Base-by-base conservation (phyloP, 2,888 invertebrate genomes). In the Pardosa pseudoannulata region DNA sequence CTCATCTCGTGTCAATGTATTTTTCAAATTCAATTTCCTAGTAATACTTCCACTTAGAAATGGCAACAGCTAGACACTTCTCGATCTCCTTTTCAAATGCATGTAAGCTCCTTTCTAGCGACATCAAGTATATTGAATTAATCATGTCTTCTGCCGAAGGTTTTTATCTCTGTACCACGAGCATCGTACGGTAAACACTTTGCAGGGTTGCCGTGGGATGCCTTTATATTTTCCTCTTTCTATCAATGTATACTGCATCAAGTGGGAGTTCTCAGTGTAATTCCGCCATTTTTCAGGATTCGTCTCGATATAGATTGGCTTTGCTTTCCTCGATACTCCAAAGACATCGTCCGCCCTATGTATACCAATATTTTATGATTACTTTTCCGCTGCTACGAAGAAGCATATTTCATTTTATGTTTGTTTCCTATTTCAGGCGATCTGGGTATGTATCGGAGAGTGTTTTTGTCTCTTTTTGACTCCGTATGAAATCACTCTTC, bases 291-390 rank as follows among this genome's bases (percentile, higher is more conserved):
- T 82, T 70, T 75, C 75, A 62, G 32, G 62, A 56, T 74, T 81
- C 32, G 65, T 31, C 32, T 29, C 31, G n/a, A 36, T 39, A 31
- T 46, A 56, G 80, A 62, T 81, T 73, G 74, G 50, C 23, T 64
- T 64, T 79, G 41, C 64, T 36, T 39, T 16, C 64, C 28, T 79
- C 29, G 64, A 71, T 62, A 2, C 46, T 27, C 32, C 29, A 72
- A 79, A 71, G 62, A 46, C 65, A 32, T 32, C 36, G 31, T 41
- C 46, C 32, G 39, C 32, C 71, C 31, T 70, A 19, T 79, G 62
- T 79, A 27, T 65, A 74, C 74, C 67, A 74, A 80, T 80, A 80
- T 80, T 74, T 80, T 80, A 80, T 80, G 80, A 80, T 80, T 80
- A 80, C 80, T 64, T 72, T 67, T 76, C 68, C 36, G 71, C 65